phyloP scores from a whole-genome alignment of 2,888 invertebrate species.

The Epirrita christyi region DNA sequence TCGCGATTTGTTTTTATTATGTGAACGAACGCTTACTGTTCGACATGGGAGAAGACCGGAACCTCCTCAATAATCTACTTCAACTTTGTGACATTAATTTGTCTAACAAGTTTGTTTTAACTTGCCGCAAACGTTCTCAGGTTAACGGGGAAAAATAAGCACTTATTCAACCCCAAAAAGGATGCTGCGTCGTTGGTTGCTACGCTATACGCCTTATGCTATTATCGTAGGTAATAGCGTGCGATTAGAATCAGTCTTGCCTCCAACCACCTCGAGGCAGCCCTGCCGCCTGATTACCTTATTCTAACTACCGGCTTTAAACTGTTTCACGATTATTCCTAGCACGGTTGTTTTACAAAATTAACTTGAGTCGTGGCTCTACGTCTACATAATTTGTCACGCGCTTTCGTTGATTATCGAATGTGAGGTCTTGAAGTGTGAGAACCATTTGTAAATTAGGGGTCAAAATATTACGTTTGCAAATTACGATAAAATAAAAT shows the following conservation, averaged over 20 bases:
- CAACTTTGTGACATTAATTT: too few species aligned
- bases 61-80: too few species aligned
- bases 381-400: slow-evolving; percentile 20
- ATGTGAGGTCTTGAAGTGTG: slow-evolving; percentile 11
- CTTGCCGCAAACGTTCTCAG: too few species aligned
- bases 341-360: slow-evolving; percentile 21
- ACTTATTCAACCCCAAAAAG: background rate
- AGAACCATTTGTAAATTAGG: background rate
- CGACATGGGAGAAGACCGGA: too few species aligned
- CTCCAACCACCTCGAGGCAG: slow-evolving; percentile 43
- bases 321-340: slow-evolving; percentile 37
- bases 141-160: too few species aligned
- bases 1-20: too few species aligned
- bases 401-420: slow-evolving; percentile 24
- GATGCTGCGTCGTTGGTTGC: slow-evolving; percentile 47
- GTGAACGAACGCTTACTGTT: background rate
- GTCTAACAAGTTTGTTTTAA: too few species aligned
- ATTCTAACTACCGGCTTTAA: slow-evolving; percentile 39
- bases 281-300: slow-evolving; percentile 44
- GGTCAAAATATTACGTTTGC: background rate
- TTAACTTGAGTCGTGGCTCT: slow-evolving; percentile 14
- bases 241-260: slow-evolving; percentile 41
- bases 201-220: slow-evolving; percentile 26
- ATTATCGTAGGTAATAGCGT: slow-evolving; percentile 50
- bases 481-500: too few species aligned